Base-by-base conservation (phyloP, 2,113 vertebrate species). In the Tachycineta bicolor region DNA sequence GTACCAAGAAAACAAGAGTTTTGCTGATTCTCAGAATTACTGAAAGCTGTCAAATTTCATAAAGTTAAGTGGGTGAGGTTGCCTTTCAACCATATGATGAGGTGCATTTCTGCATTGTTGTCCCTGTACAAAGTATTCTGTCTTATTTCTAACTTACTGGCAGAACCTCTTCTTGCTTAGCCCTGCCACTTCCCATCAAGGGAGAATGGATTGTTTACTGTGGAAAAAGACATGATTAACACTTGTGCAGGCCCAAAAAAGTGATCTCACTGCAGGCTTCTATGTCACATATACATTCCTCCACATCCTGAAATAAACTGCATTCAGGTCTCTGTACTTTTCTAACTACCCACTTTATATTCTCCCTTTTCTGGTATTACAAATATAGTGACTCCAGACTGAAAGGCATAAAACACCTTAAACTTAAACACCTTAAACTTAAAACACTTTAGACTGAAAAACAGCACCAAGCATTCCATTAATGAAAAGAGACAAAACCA, bases 221-320 rank as follows among this genome's bases (percentile, higher is more conserved):
- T 44, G 22, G 25, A 62, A 53, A 85, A 59, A 7, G 28, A 4
- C 8, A 21, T 6, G 7, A 31, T 31, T 65, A 58, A 33, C 23
- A 11, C 11, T 33, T 60, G 16, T 28, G 10, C 43, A 71, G 25
- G 20, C 14, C 29, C 8, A 39, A 31, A 7, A 33, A 80, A 47
- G 12, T 8, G 4, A 52, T 59, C 28, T 25, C 8, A 14, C 18
- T 55, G 28, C 34, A 58, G 22, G 20, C 7, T 60, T 63, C 29
- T 33, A 9, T 4, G 7, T 12, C 23, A 39, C 3, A 9, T 1
- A 0, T 8, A 37, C 6, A 2, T 50, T 79, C 29, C 7, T 64
- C 5, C 33, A 68, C 18, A 56, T 7, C 18, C 19, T 65, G 33
- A 34, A 76, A 50, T 6, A 68, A 73, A 21, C 12, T 73, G 19